Conservation (phyloP, 2,797 vertebrate genomes). For the Gambelia wislizenii region DNA sequence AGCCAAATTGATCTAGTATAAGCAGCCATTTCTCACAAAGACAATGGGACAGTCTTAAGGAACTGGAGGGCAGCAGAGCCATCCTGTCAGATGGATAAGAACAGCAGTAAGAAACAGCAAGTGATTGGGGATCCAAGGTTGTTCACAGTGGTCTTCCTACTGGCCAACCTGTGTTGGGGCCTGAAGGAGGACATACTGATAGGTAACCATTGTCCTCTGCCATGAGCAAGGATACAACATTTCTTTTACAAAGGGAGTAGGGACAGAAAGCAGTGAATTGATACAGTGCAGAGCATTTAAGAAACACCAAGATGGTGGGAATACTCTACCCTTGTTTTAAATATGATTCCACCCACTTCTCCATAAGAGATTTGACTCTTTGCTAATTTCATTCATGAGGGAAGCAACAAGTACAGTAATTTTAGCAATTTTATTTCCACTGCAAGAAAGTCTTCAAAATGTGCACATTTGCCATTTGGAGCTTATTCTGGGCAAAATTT, state of each 20-base stretch:
- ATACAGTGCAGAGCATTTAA: no score
- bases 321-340: no score
- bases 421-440: no score
- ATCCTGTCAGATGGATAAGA: neutral
- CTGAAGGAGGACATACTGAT: neutral
- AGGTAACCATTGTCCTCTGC: neutral
- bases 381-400: neutral
- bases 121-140: no score
- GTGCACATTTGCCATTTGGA: no score
- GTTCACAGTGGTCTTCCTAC: neutral
- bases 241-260: neutral
- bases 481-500: no score
- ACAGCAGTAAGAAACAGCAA: neutral
- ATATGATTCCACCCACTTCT: neutral
- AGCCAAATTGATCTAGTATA: neutral
- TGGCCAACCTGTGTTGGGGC: neutral
- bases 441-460: no score
- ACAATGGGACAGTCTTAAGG: fast-evolving
- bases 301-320: neutral
- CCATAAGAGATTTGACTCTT: neutral
- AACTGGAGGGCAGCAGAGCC: neutral
- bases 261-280: neutral
- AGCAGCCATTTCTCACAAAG: neutral
- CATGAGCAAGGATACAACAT: neutral
- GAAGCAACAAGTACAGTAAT: no score